Evolutionary conservation across 1,140 invertebrate genomes (phyloP).

Genomic region (Euschistus heros): DNA sequence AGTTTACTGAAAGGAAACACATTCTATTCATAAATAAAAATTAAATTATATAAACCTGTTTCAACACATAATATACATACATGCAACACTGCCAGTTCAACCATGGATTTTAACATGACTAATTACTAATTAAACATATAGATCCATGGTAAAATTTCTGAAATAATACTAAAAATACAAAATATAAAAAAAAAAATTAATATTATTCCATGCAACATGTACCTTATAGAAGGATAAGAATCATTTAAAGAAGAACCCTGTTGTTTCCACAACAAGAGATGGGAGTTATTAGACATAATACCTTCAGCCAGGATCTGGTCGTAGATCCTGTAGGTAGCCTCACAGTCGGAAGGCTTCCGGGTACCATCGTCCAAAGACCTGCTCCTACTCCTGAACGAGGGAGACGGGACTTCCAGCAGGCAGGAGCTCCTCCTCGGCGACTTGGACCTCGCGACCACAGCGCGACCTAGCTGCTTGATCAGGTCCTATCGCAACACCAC

Average conservation of each 20-base stretch:
- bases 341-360: slow-evolving; percentile 56
- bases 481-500: slow-evolving; percentile 21
- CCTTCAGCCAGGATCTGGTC: slow-evolving; percentile 70
- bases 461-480: slow-evolving; percentile 21
- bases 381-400: slow-evolving; percentile 56
- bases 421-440: slow-evolving; percentile 22
- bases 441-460: neutral
- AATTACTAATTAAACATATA: too few species aligned
- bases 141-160: too few species aligned
- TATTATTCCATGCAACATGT: too few species aligned
- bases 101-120: too few species aligned
- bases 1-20: too few species aligned
- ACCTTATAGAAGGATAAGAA: too few species aligned
- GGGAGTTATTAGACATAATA: neutral
- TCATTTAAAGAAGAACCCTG: slow-evolving; percentile 3
- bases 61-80: too few species aligned
- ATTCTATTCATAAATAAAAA: too few species aligned
- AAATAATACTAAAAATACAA: too few species aligned
- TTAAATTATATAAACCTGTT: too few species aligned
- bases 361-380: slow-evolving; percentile 55
- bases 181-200: too few species aligned
- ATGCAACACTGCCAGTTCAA: too few species aligned
- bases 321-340: slow-evolving; percentile 68
- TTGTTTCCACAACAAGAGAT: neutral
- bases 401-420: slow-evolving; percentile 30